Evolutionary conservation across 1,140 invertebrate species (phyloP).

Genomic region (Aphelenchoides fujianensis): DNA sequence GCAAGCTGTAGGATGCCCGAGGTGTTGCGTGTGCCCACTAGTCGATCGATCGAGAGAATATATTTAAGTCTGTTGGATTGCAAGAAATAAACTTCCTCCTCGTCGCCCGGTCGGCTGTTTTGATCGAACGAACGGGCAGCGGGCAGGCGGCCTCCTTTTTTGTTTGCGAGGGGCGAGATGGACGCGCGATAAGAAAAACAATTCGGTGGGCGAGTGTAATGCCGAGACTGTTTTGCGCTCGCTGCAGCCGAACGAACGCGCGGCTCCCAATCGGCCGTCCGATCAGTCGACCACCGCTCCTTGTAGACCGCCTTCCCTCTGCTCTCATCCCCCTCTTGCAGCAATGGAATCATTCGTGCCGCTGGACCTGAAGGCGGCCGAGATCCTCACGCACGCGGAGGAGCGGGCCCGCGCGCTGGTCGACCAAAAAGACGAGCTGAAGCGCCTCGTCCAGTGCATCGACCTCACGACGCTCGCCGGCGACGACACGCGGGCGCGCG

Average conservation of each 20-base stretch:
- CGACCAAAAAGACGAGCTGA: slow-evolving; percentile 19
- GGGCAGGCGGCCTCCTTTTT: neutral
- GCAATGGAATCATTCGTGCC: neutral
- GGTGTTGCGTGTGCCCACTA: no score
- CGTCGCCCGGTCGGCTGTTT: neutral
- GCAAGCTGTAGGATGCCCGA: neutral
- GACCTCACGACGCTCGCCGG: slow-evolving; percentile 85
- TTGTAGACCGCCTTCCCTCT: neutral
- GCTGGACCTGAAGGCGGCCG: neutral
- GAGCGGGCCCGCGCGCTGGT: neutral
- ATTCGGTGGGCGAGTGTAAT: no score
- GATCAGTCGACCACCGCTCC: no score
- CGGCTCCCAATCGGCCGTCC: neutral
- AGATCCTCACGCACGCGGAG: neutral
- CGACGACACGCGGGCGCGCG: slow-evolving; percentile 81
- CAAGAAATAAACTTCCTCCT: neutral
- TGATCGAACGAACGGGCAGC: neutral
- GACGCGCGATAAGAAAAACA: neutral
- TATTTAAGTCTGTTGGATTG: no score
- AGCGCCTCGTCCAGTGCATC: slow-evolving; percentile 70
- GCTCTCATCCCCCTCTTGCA: neutral
- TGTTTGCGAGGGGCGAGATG: neutral
- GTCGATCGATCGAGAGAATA: no score
- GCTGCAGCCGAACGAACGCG: neutral
- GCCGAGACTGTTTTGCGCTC: neutral